These are phyloP conservation scores for Tyrophagus putrescentiae DNA, from an alignment of 1,140 invertebrate genomes.

Conservation along the genomic window DNA sequence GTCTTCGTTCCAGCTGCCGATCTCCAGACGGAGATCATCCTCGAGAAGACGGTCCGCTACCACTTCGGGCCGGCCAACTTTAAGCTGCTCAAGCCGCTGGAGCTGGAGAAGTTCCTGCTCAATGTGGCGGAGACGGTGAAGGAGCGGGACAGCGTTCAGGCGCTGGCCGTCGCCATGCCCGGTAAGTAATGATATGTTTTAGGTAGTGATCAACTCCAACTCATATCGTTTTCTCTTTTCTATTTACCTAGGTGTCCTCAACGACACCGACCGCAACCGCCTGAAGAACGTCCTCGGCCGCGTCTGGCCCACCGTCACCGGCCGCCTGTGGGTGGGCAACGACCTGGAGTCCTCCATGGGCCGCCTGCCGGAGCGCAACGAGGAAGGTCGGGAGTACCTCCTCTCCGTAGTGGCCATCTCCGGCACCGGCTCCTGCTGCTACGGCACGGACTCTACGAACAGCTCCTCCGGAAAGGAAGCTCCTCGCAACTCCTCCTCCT, in stretches of 20 bases:
- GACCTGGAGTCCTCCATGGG: conserved; percentile 11
- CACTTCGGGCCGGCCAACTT: conserved; percentile 15
- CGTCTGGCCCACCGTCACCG: conserved; percentile 4
- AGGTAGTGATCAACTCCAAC: too few relatives aligned
- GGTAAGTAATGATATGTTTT: too few relatives aligned
- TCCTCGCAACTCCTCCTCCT: too few relatives aligned
- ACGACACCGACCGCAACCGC: conserved; percentile 3
- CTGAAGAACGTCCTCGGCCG: background rate
- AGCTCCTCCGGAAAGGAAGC: too few relatives aligned
- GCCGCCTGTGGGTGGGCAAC: conserved; percentile 16
- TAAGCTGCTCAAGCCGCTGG: conserved; percentile 10
- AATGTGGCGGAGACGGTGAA: background rate
- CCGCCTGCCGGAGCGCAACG: background rate
- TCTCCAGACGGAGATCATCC: background rate
- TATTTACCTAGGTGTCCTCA: too few relatives aligned
- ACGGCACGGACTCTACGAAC: conserved; percentile 10
- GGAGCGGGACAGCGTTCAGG: background rate
- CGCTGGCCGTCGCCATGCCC: conserved; percentile 11
- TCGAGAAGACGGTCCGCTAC: conserved; percentile 2
- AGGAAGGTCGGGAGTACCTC: background rate
- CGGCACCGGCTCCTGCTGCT: conserved; percentile 16
- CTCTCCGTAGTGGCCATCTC: conserved; percentile 1
- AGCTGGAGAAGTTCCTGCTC: conserved; percentile 5
- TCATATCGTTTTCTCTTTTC: too few relatives aligned
- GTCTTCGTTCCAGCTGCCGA: background rate